Conservation (phyloP, 1,140 invertebrate genomes). For the Teleopsis dalmanni region DNA sequence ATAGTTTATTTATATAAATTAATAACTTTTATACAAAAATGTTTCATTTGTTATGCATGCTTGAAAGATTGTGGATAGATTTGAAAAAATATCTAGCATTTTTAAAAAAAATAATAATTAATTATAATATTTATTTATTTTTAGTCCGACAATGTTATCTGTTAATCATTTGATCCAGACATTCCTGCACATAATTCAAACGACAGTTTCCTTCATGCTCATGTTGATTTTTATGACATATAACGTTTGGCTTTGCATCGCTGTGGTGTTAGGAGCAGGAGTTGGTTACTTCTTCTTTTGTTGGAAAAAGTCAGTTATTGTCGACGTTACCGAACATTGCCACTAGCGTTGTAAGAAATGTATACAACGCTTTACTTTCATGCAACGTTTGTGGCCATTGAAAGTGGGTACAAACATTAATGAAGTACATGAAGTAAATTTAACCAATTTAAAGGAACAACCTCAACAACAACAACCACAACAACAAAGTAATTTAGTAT, state of each 20-base stretch:
- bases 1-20: no score
- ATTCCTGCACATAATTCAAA: slow-evolving; percentile 79
- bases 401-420: slow-evolving; percentile 1
- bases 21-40: no score
- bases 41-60: no score
- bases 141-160: slow-evolving; percentile 70
- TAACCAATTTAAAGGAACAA: slow-evolving; percentile 5
- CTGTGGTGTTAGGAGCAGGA: slow-evolving; percentile 81
- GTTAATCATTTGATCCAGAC: slow-evolving; percentile 79
- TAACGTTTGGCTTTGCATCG: slow-evolving; percentile 88
- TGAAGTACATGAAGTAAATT: neutral
- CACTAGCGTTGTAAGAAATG: slow-evolving; percentile 53
- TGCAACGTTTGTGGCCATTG: slow-evolving; percentile 3
- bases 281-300: slow-evolving; percentile 91
- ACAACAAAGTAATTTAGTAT: neutral
- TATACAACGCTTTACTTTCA: slow-evolving; percentile 7
- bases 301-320: slow-evolving; percentile 82
- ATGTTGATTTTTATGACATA: slow-evolving; percentile 99
- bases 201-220: slow-evolving; percentile 83
- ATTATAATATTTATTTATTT: neutral
- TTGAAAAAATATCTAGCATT: neutral
- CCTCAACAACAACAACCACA: slow-evolving; percentile 10
- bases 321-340: slow-evolving; percentile 92
- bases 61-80: no score
- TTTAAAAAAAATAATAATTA: neutral